These are phyloP conservation scores for Spicauda simplicius DNA, from an alignment of 2,888 invertebrate genomes.

Conservation along the genomic window DNA sequence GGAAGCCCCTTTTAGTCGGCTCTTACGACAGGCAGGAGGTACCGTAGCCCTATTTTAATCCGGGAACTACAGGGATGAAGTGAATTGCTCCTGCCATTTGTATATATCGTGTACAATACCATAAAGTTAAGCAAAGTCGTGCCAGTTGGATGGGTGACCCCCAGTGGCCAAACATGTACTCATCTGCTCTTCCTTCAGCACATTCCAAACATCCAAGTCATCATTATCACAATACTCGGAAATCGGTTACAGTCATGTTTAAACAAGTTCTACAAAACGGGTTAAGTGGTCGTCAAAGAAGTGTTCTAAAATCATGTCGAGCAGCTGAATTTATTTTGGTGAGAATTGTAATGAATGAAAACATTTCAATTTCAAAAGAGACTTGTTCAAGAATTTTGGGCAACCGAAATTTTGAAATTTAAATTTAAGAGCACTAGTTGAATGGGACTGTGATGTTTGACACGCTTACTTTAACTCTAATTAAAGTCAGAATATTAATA, in stretches of 20 bases:
- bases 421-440: slow-evolving; percentile 24
- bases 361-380: slow-evolving; percentile 34
- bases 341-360: slow-evolving; percentile 31
- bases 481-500: not conserved
- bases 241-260: not conserved
- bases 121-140: too few relatives aligned
- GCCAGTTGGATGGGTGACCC: too few relatives aligned
- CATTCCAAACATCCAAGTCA: not conserved
- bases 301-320: slow-evolving; percentile 20
- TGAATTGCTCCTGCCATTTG: too few relatives aligned
- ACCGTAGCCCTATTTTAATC: too few relatives aligned
- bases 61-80: too few relatives aligned
- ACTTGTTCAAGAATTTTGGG: slow-evolving; percentile 29
- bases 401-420: slow-evolving; percentile 13
- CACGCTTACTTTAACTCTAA: not conserved
- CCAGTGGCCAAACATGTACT: too few relatives aligned
- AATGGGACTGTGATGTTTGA: slow-evolving; percentile 16
- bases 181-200: too few relatives aligned
- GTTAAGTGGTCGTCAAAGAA: slow-evolving; percentile 29
- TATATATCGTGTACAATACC: too few relatives aligned
- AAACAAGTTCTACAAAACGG: slow-evolving; percentile 2
- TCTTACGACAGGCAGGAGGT: too few relatives aligned
- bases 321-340: slow-evolving; percentile 24
- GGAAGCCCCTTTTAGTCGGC: too few relatives aligned
- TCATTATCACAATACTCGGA: not conserved